These are phyloP conservation scores for Naso thynnoides DNA, from an alignment of 2,797 vertebrate species.

Conservation along the genomic window DNA sequence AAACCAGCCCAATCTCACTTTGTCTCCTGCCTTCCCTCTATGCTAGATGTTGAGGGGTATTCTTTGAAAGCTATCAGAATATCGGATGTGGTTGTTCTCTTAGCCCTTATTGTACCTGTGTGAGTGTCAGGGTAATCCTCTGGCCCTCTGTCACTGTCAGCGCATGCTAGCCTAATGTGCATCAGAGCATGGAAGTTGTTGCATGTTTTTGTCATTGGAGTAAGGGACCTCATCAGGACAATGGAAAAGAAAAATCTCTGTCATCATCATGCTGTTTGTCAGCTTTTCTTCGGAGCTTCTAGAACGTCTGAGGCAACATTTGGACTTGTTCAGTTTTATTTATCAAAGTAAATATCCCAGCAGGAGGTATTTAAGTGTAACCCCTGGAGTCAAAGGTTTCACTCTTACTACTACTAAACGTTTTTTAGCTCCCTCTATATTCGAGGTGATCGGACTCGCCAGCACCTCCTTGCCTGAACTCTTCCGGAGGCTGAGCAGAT, in stretches of 20 bases:
- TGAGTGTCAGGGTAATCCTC: constrained; percentile 41
- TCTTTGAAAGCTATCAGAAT: constrained; percentile 78
- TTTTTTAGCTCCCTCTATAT: background rate
- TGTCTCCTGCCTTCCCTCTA: background rate
- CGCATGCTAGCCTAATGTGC: constrained; percentile 77
- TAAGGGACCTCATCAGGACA: constrained; percentile 16
- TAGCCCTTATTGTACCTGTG: constrained; percentile 48
- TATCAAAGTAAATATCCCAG: background rate
- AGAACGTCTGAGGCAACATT: background rate
- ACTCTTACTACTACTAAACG: background rate
- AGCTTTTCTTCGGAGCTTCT: background rate
- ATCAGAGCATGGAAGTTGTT: constrained; percentile 77
- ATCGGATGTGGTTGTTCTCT: constrained; percentile 47
- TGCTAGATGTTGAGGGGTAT: constrained; percentile 29
- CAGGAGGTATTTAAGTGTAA: background rate
- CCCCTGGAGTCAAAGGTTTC: background rate
- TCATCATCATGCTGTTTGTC: constrained; percentile 6
- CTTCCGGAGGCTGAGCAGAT: background rate
- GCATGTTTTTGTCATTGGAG: constrained; percentile 66
- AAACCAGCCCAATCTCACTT: constrained; percentile 13
- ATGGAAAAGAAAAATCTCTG: background rate
- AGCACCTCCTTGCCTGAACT: background rate
- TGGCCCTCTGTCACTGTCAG: constrained; percentile 41
- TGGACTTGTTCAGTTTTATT: background rate
- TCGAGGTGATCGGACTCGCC: background rate